These are phyloP conservation scores for Eriocheir sinensis DNA, from an alignment of 1,140 invertebrate species.

Conservation along the genomic window DNA sequence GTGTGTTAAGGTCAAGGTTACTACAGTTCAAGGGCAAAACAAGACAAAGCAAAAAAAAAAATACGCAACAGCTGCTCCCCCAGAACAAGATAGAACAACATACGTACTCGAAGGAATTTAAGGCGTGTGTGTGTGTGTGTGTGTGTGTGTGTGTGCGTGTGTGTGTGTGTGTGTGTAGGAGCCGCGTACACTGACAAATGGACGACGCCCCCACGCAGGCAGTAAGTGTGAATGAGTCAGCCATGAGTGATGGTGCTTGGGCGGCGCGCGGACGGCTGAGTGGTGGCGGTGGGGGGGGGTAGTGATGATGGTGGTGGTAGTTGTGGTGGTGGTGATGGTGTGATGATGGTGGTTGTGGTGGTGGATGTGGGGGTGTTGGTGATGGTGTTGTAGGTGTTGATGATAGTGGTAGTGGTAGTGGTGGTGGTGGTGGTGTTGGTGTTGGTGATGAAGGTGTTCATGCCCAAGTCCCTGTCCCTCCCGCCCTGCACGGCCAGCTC, in stretches of 20 bases:
- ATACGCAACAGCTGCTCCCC: too few species aligned
- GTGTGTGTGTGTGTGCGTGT: not conserved
- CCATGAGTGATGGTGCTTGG: not conserved
- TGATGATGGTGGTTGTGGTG: not conserved
- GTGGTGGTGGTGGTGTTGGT: not conserved
- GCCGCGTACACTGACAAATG: not conserved
- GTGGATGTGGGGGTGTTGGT: not conserved
- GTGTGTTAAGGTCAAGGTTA: too few species aligned
- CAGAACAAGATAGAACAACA: too few species aligned
- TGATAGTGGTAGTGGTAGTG: not conserved
- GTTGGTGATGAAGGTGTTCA: not conserved
- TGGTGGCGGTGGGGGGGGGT: not conserved
- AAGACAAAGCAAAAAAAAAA: too few species aligned
- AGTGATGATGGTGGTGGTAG: not conserved
- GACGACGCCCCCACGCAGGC: too few species aligned
- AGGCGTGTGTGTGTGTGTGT: slow-evolving; percentile 4
- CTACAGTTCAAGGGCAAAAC: too few species aligned
- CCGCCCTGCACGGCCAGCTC: not conserved
- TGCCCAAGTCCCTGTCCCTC: too few species aligned
- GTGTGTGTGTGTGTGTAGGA: not conserved
- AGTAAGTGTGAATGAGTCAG: not conserved
- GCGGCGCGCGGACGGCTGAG: too few species aligned
- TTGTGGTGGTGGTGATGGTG: not conserved
- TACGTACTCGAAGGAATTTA: too few species aligned
- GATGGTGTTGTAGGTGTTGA: not conserved